These are phyloP conservation scores for Terrapene triunguis DNA, from an alignment of 2,113 vertebrate genomes.

Conservation along the genomic window DNA sequence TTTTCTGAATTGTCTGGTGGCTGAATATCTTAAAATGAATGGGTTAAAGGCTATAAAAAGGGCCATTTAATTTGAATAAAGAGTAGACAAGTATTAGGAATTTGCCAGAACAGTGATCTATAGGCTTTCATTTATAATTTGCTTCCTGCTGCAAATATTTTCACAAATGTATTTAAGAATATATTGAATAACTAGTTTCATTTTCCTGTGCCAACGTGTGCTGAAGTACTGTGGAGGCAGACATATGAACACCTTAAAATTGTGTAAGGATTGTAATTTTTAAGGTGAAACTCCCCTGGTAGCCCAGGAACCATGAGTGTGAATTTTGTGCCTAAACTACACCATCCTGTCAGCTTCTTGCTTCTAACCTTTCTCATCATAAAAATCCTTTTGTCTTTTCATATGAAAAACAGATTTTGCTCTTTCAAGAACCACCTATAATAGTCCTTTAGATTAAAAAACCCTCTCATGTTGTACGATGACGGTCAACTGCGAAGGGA, in stretches of 20 bases:
- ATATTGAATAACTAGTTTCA: background rate
- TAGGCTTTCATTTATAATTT: background rate
- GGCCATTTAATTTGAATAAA: background rate
- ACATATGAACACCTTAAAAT: background rate
- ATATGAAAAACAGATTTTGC: background rate
- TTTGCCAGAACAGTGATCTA: background rate
- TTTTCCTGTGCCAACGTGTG: background rate
- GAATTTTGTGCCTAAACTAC: background rate
- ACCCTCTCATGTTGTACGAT: rapidly evolving
- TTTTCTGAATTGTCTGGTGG: rapidly evolving
- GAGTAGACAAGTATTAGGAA: background rate
- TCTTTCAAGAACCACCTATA: background rate
- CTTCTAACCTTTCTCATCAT: background rate
- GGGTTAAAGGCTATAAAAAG: background rate
- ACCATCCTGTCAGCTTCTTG: background rate
- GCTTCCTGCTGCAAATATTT: background rate
- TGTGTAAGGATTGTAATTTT: background rate
- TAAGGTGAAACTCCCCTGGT: background rate
- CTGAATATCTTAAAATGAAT: rapidly evolving
- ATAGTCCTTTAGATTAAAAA: background rate
- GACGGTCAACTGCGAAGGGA: background rate
- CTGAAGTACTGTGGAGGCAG: background rate
- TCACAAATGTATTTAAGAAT: background rate
- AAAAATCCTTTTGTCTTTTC: background rate
- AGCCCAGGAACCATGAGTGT: background rate